Evolutionary conservation across 2,797 vertebrate genomes (phyloP).

Genomic region (Microctenopoma lineatum): DNA sequence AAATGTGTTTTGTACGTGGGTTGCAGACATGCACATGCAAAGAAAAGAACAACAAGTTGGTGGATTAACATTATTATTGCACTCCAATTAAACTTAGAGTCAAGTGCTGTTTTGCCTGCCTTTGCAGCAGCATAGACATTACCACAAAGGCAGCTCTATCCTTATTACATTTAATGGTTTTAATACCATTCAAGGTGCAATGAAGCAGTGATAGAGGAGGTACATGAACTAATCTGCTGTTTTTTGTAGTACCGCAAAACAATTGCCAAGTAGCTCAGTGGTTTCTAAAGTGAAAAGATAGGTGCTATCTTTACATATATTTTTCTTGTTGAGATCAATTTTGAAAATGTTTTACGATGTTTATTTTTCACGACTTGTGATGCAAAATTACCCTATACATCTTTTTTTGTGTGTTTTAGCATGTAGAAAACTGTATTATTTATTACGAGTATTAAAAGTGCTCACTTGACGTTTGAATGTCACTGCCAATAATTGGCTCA

Average conservation of each 20-base stretch:
- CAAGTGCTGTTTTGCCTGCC: slow-evolving; percentile 15
- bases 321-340: no score
- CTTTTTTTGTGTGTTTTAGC: slow-evolving; percentile 2
- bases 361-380: no score
- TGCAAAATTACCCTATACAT: not conserved
- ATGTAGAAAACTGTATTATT: not conserved
- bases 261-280: slow-evolving; percentile 16
- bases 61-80: slow-evolving; percentile 60
- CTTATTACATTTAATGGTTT: slow-evolving; percentile 59
- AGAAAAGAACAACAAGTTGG: slow-evolving; percentile 10
- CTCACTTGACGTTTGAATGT: slow-evolving; percentile 67
- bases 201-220: no score
- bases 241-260: not conserved
- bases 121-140: slow-evolving; percentile 37
- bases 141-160: slow-evolving; percentile 61
- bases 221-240: no score
- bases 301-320: no score
- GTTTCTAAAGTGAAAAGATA: no score
- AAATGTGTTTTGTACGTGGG: not conserved
- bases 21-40: slow-evolving; percentile 1
- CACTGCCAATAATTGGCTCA: slow-evolving; percentile 66
- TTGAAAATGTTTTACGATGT: no score
- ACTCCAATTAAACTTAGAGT: not conserved
- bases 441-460: slow-evolving; percentile 1
- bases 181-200: slow-evolving; percentile 30